A percentile compares a stretch with the other conserved stretches of the same genome.
Conservation (phyloP, 2,797 vertebrate genomes). For the Astyanax mexicanus region DNA sequence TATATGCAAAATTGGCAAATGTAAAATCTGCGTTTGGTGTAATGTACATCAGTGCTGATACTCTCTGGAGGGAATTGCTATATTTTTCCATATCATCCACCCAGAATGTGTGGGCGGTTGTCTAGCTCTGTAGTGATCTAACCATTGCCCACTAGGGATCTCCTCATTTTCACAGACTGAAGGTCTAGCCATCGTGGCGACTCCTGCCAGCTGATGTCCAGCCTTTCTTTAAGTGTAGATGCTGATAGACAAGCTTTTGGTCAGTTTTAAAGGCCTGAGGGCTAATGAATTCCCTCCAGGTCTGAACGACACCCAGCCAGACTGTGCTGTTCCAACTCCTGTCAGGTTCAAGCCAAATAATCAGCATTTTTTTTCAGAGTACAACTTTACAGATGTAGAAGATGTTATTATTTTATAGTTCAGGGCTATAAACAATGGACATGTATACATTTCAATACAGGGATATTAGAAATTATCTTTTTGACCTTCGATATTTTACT, state of each 20-base stretch:
- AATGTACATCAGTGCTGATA: not conserved
- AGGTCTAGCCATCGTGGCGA: not conserved
- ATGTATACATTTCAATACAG: not conserved
- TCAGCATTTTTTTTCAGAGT: too few relatives aligned
- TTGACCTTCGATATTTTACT: not conserved
- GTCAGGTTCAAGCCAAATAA: not conserved
- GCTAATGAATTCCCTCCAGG: not conserved
- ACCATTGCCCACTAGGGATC: not conserved
- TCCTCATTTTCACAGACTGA: not conserved
- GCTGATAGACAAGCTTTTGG: conserved; percentile 4
- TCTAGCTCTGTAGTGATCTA: not conserved
- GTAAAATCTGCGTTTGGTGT: too few relatives aligned
- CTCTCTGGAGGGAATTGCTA: too few relatives aligned
- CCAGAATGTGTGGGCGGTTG: not conserved
- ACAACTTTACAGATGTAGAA: not conserved
- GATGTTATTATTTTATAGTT: not conserved
- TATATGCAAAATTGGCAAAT: too few relatives aligned
- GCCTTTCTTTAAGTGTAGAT: not conserved
- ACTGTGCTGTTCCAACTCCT: not conserved
- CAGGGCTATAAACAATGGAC: not conserved
- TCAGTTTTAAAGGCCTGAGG: not conserved
- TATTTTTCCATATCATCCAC: not conserved
- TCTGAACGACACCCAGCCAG: not conserved
- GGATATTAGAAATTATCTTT: not conserved
- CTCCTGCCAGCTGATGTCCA: not conserved